Percentiles rank a stretch among this genome's conserved stretches.
Conservation (phyloP, 2,888 invertebrate genomes). For the Hoplodrina ambigua region DNA sequence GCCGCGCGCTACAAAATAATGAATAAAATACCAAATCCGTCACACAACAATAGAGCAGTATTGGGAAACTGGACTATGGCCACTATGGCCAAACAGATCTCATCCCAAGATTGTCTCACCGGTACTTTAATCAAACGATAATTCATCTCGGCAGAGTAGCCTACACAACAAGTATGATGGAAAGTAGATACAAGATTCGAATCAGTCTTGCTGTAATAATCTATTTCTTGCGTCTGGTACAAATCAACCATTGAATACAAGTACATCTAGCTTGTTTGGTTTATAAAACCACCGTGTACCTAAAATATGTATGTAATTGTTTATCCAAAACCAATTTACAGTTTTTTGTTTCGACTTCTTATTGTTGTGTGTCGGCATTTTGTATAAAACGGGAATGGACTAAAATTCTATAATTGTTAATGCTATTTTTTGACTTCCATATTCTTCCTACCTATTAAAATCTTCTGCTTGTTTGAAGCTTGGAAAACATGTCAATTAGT, state of each 20-base stretch:
- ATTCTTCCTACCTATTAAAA: background rate
- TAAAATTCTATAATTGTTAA: slow-evolving; percentile 13
- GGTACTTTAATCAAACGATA: slow-evolving; percentile 70
- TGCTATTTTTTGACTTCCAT: background rate
- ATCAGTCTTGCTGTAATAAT: slow-evolving; percentile 73
- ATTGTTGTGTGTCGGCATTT: background rate
- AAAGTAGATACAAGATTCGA: slow-evolving; percentile 70
- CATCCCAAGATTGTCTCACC: slow-evolving; percentile 69
- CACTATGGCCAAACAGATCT: slow-evolving; percentile 65
- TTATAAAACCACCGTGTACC: slow-evolving; percentile 1
- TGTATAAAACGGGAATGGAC: background rate
- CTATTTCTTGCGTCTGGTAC: slow-evolving; percentile 66
- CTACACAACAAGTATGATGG: slow-evolving; percentile 59
- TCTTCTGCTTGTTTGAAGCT: slow-evolving; percentile 1
- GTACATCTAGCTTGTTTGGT: slow-evolving; percentile 4
- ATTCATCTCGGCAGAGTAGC: slow-evolving; percentile 56
- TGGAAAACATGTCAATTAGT: slow-evolving; percentile 1
- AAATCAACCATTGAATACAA: slow-evolving; percentile 60
- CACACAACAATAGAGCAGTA: slow-evolving; percentile 77
- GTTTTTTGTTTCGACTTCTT: slow-evolving; percentile 10
- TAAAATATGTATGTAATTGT: slow-evolving; percentile 14
- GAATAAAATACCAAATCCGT: slow-evolving; percentile 78
- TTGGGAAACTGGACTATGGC: slow-evolving; percentile 70
- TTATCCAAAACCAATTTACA: slow-evolving; percentile 10
- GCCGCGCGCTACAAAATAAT: slow-evolving; percentile 64